These are phyloP conservation scores for Lasioglossum morio DNA, from an alignment of 2,888 invertebrate species.

Conservation along the genomic window DNA sequence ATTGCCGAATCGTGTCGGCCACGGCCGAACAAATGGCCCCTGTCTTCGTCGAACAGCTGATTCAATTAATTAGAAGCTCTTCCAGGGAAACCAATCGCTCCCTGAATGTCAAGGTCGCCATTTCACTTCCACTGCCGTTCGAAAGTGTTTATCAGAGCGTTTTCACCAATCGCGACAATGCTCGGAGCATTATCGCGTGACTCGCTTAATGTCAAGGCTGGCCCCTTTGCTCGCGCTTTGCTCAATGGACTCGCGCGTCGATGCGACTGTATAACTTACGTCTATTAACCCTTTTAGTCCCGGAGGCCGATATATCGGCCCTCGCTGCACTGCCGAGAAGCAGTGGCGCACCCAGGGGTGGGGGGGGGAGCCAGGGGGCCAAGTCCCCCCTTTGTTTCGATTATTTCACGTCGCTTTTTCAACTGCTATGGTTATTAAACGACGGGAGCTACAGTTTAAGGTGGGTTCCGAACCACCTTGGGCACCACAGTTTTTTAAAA, in stretches of 20 bases:
- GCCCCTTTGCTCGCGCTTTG: neutral
- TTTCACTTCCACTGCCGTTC: neutral
- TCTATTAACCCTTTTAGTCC: too few relatives aligned
- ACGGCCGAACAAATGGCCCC: neutral
- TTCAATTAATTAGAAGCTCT: neutral
- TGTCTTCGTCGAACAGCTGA: neutral
- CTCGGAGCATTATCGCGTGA: neutral
- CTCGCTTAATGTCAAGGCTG: neutral
- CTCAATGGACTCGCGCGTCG: neutral
- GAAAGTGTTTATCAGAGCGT: neutral
- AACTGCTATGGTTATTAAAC: too few relatives aligned
- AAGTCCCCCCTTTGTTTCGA: too few relatives aligned
- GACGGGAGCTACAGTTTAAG: too few relatives aligned
- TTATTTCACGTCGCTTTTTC: too few relatives aligned
- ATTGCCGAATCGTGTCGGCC: neutral
- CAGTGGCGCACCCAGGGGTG: too few relatives aligned
- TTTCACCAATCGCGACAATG: neutral
- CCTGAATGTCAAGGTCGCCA: neutral
- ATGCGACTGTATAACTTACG: neutral
- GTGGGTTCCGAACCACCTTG: too few relatives aligned
- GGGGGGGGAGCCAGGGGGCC: too few relatives aligned
- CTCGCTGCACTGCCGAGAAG: too few relatives aligned
- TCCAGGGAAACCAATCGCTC: neutral
- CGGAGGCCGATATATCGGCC: too few relatives aligned
- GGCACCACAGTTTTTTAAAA: too few relatives aligned